Conservation (phyloP, 2,797 vertebrate genomes). For the Thunnus albacares region DNA sequence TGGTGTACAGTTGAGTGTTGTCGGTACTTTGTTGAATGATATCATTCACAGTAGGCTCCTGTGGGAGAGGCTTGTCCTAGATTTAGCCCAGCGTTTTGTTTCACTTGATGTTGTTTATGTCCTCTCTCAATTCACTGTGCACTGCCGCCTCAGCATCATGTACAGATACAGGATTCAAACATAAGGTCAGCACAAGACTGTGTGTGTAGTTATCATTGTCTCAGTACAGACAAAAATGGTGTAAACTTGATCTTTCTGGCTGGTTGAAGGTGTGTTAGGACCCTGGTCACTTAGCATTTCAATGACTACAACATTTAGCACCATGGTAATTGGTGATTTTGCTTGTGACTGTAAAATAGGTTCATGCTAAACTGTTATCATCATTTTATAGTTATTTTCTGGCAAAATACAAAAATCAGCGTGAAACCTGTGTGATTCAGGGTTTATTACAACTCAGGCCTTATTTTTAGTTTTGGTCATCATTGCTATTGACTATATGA, state of each 20-base stretch:
- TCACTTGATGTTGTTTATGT: conserved; percentile 67
- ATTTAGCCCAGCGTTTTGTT: conserved; percentile 68
- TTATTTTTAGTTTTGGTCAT: too few relatives aligned
- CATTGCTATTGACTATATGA: too few relatives aligned
- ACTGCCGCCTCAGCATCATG: conserved; percentile 24
- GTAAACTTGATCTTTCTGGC: too few relatives aligned
- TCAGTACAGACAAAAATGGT: not conserved
- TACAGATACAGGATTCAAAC: conserved; percentile 24
- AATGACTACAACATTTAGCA: not conserved
- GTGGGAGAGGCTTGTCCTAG: conserved; percentile 68
- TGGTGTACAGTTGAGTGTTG: conserved; percentile 38
- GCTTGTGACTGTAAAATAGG: not conserved
- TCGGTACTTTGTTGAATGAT: conserved; percentile 55
- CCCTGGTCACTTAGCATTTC: not conserved
- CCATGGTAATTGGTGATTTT: not conserved
- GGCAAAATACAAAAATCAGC: too few relatives aligned
- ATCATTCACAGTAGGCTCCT: conserved; percentile 62
- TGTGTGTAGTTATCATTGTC: not conserved
- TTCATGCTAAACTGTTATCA: not conserved
- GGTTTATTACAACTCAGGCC: too few relatives aligned
- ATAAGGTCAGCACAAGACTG: conserved; percentile 23
- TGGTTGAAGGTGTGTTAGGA: not conserved
- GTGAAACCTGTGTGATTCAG: too few relatives aligned
- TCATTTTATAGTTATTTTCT: too few relatives aligned
- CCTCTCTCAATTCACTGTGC: conserved; percentile 49